Percentiles rank a stretch among this genome's conserved stretches.
These are phyloP conservation scores for Linyphia triangularis DNA, from an alignment of 2,888 invertebrate species.

Conservation along the genomic window DNA sequence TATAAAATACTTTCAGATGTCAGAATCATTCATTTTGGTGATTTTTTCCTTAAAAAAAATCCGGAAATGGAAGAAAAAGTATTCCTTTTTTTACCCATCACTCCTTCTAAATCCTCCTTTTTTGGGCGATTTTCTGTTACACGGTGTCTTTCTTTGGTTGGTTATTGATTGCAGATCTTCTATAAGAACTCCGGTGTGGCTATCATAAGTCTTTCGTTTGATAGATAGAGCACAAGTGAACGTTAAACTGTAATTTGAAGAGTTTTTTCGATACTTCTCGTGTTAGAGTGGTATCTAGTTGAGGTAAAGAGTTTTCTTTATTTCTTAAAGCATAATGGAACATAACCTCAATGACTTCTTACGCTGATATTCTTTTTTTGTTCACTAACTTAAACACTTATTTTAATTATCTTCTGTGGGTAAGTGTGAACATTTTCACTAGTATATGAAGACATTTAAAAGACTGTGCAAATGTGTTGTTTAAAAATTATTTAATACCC, in stretches of 20 bases:
- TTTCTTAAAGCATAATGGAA: no score
- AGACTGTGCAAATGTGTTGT: no score
- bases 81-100: slow-evolving; percentile 14
- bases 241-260: slow-evolving; percentile 64
- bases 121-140: slow-evolving; percentile 52
- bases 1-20: slow-evolving; percentile 54
- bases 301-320: no score
- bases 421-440: no score
- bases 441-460: no score
- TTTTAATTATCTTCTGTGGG: no score
- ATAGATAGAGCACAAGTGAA: slow-evolving; percentile 19
- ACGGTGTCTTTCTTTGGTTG: slow-evolving; percentile 29
- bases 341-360: no score
- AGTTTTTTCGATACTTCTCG: background rate
- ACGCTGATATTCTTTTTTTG: no score
- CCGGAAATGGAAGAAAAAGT: slow-evolving; percentile 23
- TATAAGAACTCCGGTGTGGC: slow-evolving; percentile 10
- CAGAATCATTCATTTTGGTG: slow-evolving; percentile 60
- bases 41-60: slow-evolving; percentile 41
- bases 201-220: slow-evolving; percentile 1
- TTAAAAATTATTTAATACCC: no score
- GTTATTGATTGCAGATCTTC: slow-evolving; percentile 48
- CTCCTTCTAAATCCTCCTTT: slow-evolving; percentile 11
- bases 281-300: background rate
- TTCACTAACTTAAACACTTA: no score